These are phyloP conservation scores for Dermatemys mawii DNA, from an alignment of 2,113 vertebrate genomes.

Conservation along the genomic window DNA sequence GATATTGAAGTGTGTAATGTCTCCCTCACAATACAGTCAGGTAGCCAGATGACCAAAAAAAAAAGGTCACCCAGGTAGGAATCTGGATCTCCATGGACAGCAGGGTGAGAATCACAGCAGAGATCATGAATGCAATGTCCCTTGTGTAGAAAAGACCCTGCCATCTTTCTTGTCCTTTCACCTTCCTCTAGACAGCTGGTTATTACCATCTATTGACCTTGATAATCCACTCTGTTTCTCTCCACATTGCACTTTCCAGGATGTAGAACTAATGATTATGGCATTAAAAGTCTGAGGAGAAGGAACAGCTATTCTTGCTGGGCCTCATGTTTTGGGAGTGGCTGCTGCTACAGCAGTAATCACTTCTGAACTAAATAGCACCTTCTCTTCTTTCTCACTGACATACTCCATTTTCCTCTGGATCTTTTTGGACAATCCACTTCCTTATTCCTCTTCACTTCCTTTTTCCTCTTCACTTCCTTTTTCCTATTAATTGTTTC, in stretches of 20 bases:
- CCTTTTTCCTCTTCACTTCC: background rate
- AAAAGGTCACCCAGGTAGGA: background rate
- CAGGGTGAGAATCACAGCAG: background rate
- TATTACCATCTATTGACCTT: background rate
- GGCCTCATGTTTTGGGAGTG: background rate
- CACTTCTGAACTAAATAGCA: background rate
- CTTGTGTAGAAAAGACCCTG: accelerated
- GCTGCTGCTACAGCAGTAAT: background rate
- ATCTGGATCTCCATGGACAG: accelerated
- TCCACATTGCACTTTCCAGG: background rate
- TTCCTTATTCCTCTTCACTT: background rate
- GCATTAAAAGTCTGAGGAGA: background rate
- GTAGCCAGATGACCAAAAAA: background rate
- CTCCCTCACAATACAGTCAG: background rate
- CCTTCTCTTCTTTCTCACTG: background rate
- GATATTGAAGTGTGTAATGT: background rate
- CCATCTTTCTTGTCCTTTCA: accelerated
- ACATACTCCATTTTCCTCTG: background rate
- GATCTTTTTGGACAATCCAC: background rate
- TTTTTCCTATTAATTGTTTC: background rate
- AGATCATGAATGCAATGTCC: accelerated
- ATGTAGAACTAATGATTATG: background rate
- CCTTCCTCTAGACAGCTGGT: background rate
- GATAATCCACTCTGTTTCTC: background rate
- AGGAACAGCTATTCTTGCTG: background rate